Conservation (phyloP, 2,797 vertebrate species). For the Orientallactaga sibirica region DNA sequence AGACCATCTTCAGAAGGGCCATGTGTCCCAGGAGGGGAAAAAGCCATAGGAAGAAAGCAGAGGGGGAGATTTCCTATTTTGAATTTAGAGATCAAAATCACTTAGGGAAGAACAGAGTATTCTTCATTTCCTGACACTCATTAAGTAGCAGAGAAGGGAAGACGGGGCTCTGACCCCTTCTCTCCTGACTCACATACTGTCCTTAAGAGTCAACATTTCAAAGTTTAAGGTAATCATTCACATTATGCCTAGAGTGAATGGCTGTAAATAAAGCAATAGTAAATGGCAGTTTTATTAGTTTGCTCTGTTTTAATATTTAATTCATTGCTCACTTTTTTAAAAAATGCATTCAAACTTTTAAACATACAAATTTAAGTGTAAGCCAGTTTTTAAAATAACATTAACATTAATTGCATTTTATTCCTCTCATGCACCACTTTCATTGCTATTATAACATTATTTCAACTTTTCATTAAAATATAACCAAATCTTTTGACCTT, state of each 20-base stretch:
- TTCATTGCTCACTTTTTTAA: conserved; percentile 46
- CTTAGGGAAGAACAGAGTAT: not conserved
- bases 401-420: conserved; percentile 65
- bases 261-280: not conserved
- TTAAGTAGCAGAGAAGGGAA: not conserved
- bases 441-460: conserved; percentile 69
- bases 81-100: not conserved
- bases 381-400: conserved; percentile 51
- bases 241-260: not conserved
- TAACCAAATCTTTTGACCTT: conserved; percentile 73
- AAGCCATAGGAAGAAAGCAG: not conserved
- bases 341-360: conserved; percentile 34
- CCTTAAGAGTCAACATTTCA: not conserved
- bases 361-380: conserved; percentile 39
- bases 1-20: not conserved
- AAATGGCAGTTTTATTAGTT: not conserved
- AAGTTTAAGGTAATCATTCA: not conserved
- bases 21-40: not conserved
- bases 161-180: not conserved
- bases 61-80: not conserved
- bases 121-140: not conserved
- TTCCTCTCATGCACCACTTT: conserved; percentile 56
- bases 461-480: conserved; percentile 72
- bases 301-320: conserved; percentile 15
- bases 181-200: not conserved